Conservation (phyloP, 2,888 invertebrate species). For the Elmis aenea region DNA sequence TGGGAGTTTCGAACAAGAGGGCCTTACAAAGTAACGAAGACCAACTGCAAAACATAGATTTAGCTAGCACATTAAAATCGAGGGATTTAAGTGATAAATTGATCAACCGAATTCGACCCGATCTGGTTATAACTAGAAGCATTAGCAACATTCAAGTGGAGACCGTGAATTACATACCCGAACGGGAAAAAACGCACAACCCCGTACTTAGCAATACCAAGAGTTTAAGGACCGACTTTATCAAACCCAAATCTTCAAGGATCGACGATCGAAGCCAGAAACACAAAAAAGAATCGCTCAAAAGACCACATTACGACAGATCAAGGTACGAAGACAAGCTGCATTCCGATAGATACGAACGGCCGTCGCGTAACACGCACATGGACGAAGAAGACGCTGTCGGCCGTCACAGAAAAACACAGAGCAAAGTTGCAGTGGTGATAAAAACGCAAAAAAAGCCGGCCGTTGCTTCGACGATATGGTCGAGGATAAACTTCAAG, state of each 20-base stretch:
- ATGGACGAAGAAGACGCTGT: slow-evolving; percentile 5
- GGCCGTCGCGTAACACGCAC: neutral
- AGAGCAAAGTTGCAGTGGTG: slow-evolving; percentile 43
- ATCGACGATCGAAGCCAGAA: too few species aligned
- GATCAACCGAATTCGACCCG: slow-evolving; percentile 34
- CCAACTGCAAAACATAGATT: slow-evolving; percentile 17
- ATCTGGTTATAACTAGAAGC: too few species aligned
- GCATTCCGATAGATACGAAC: slow-evolving; percentile 17
- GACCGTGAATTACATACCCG: neutral
- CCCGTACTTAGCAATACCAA: slow-evolving; percentile 3
- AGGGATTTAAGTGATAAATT: slow-evolving; percentile 35
- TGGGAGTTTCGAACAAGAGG: neutral
- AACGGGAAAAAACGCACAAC: neutral
- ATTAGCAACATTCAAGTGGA: neutral
- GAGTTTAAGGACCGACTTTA: neutral
- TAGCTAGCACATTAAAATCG: too few species aligned
- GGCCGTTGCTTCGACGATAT: slow-evolving; percentile 41
- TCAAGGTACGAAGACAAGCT: slow-evolving; percentile 10
- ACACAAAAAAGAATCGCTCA: neutral
- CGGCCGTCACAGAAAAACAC: slow-evolving; percentile 32
- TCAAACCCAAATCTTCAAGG: too few species aligned
- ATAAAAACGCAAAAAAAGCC: slow-evolving; percentile 41
- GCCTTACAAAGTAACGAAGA: slow-evolving; percentile 12
- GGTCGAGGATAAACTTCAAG: slow-evolving; percentile 32
- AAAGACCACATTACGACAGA: slow-evolving; percentile 3